Percentiles rank a stretch among this genome's conserved stretches.
Conservation (phyloP, 1,140 invertebrate genomes). For the Linepithema humile region DNA sequence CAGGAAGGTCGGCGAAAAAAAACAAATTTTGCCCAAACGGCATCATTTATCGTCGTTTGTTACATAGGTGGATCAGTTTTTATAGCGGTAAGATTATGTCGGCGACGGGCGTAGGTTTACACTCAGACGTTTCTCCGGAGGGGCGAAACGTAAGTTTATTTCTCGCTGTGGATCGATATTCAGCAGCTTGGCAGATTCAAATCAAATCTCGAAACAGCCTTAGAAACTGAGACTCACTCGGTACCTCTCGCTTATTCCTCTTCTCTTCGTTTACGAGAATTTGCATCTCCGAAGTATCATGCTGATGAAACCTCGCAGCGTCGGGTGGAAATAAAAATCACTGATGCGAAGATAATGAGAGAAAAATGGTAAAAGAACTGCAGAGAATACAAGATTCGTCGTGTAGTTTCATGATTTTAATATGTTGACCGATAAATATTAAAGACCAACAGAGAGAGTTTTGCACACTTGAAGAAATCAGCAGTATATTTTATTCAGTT, state of each 20-base stretch:
- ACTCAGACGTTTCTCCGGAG: neutral
- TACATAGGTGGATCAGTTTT: slow-evolving; percentile 18
- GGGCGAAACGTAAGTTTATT: slow-evolving; percentile 44
- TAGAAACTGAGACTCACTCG: neutral
- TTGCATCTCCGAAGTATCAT: slow-evolving; percentile 32
- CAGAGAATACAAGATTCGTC: slow-evolving; percentile 1
- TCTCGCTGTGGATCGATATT: slow-evolving; percentile 39
- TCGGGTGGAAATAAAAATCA: slow-evolving; percentile 2
- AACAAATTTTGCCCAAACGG: neutral
- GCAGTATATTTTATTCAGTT: neutral
- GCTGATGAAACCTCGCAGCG: neutral
- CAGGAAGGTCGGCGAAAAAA: neutral
- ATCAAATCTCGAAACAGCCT: slow-evolving; percentile 43
- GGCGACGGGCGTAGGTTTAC: slow-evolving; percentile 1
- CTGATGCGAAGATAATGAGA: slow-evolving; percentile 15
- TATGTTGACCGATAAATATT: neutral
- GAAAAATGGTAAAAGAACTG: neutral
- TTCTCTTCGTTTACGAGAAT: neutral
- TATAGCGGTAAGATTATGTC: slow-evolving; percentile 5
- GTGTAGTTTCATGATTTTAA: neutral
- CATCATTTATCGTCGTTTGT: neutral
- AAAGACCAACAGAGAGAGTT: neutral
- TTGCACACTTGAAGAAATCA: neutral
- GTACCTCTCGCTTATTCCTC: neutral
- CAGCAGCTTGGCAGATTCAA: slow-evolving; percentile 39